These are phyloP conservation scores for Schrankia costaestrigalis DNA, from an alignment of 2,888 invertebrate species.

Conservation along the genomic window DNA sequence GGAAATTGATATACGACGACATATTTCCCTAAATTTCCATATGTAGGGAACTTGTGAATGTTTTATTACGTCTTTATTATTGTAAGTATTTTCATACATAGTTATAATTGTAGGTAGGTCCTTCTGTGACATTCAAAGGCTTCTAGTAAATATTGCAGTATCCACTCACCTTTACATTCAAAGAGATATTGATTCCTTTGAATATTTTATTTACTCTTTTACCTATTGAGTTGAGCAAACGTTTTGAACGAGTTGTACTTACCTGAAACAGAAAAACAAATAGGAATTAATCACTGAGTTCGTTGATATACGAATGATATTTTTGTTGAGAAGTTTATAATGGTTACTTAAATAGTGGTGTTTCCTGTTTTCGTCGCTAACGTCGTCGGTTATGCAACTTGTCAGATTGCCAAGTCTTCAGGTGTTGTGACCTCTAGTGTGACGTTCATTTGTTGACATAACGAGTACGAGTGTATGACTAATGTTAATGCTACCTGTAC, in stretches of 20 bases:
- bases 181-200: too few species aligned
- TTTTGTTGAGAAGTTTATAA: constrained; percentile 42
- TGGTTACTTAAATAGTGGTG: constrained; percentile 61
- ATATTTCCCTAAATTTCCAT: constrained; percentile 16
- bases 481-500: constrained; percentile 18
- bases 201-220: constrained; percentile 12
- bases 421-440: constrained; percentile 65
- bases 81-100: too few species aligned
- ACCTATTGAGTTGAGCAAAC: constrained; percentile 12
- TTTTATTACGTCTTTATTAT: constrained; percentile 10
- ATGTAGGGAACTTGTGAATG: constrained; percentile 16
- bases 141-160: constrained; percentile 1
- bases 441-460: constrained; percentile 47
- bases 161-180: constrained; percentile 4
- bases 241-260: constrained; percentile 34
- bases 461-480: constrained; percentile 36
- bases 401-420: constrained; percentile 70
- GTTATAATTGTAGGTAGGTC: too few species aligned
- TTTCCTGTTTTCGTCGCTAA: constrained; percentile 71
- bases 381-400: constrained; percentile 67
- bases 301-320: constrained; percentile 21
- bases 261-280: constrained; percentile 51
- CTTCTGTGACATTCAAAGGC: constrained; percentile 3
- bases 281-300: constrained; percentile 25
- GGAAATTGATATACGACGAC: constrained; percentile 9